Conservation (phyloP, 2,888 invertebrate species). For the Tenodera sinensis region DNA sequence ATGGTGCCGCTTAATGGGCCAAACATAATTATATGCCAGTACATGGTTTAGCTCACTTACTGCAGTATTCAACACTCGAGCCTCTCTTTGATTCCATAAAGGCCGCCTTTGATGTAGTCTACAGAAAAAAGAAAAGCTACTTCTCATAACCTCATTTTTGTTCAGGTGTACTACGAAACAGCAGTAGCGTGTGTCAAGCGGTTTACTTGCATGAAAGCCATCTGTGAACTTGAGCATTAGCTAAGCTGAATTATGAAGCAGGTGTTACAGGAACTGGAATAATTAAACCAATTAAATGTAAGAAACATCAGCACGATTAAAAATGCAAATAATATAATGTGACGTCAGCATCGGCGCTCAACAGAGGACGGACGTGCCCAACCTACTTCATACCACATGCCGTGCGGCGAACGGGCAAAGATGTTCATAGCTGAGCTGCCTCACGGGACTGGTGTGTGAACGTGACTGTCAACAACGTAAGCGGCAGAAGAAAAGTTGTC, state of each 20-base stretch:
- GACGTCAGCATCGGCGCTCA: too few species aligned
- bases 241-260: background rate
- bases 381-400: too few species aligned
- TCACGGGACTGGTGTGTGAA: too few species aligned
- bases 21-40: background rate
- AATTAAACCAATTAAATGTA: too few species aligned
- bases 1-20: background rate
- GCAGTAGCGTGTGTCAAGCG: background rate
- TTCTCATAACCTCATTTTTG: background rate
- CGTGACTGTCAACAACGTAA: too few species aligned
- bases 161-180: background rate
- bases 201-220: background rate
- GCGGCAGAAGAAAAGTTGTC: too few species aligned
- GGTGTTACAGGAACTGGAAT: too few species aligned
- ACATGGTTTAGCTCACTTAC: background rate
- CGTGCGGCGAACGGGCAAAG: too few species aligned
- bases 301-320: too few species aligned
- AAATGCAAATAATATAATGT: too few species aligned
- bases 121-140: background rate
- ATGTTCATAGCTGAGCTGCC: too few species aligned
- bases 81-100: background rate
- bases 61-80: background rate
- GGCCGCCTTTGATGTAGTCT: background rate
- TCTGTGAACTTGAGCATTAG: background rate
- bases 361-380: too few species aligned